A percentile compares a stretch with the other conserved stretches of the same genome.
Conservation (phyloP, 2,888 invertebrate genomes). For the Drosophila nr. perissopoda region DNA sequence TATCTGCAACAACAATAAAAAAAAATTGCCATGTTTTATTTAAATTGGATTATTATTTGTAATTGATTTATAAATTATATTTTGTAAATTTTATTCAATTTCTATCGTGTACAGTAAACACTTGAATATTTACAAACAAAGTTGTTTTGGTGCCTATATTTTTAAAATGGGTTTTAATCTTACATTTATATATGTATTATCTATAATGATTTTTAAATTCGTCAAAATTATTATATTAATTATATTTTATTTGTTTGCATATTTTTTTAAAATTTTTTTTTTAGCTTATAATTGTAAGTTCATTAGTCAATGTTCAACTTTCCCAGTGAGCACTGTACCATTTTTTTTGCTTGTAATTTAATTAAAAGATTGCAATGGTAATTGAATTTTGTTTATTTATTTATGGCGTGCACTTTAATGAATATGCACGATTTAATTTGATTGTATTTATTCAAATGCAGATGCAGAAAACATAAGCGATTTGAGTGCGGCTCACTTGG, state of each 20-base stretch:
- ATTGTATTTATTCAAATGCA: slow-evolving; percentile 22
- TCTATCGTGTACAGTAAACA: neutral
- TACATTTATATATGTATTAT: neutral
- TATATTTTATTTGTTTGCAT: too few relatives aligned
- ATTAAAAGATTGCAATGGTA: slow-evolving; percentile 6
- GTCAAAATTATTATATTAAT: neutral
- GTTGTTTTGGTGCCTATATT: neutral
- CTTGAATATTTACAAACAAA: neutral
- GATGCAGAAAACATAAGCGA: slow-evolving; percentile 9
- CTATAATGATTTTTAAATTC: too few relatives aligned
- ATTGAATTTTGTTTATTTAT: slow-evolving; percentile 24
- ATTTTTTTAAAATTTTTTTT: neutral
- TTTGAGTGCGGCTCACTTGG: slow-evolving; percentile 38
- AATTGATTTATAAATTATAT: neutral
- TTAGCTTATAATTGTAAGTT: neutral
- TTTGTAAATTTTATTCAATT: neutral
- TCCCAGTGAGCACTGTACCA: neutral
- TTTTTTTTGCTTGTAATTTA: neutral
- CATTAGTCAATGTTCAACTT: neutral
- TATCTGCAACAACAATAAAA: slow-evolving; percentile 65
- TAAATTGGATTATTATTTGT: neutral
- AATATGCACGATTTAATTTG: slow-evolving; percentile 38
- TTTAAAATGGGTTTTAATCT: neutral
- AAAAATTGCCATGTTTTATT: neutral
- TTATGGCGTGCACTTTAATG: slow-evolving; percentile 34